These are phyloP conservation scores for Ctenochaetus hawaiiensis DNA, from an alignment of 2,797 vertebrate genomes.

Conservation along the genomic window DNA sequence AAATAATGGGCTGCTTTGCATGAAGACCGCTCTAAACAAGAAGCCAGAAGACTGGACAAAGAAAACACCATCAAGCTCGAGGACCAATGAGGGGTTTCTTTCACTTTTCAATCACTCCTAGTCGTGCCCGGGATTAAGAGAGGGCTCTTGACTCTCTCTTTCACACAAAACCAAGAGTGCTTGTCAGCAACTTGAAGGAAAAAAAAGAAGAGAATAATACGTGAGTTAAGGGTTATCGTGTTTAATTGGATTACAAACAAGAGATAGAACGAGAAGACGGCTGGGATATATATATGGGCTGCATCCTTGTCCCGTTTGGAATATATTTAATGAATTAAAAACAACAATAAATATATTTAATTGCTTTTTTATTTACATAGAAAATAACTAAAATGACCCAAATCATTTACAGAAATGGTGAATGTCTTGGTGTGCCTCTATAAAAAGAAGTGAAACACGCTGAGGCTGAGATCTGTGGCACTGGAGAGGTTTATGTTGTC, in stretches of 20 bases:
- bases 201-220: constrained; percentile 79
- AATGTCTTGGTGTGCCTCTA: background rate
- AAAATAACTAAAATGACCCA: background rate
- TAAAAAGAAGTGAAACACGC: constrained; percentile 15
- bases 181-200: constrained; percentile 80
- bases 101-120: constrained; percentile 78
- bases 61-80: constrained; percentile 68
- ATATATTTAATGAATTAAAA: constrained; percentile 2
- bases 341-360: background rate
- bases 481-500: constrained; percentile 36
- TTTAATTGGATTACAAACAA: constrained; percentile 87
- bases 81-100: constrained; percentile 79
- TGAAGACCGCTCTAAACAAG: constrained; percentile 57
- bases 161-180: constrained; percentile 81
- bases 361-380: background rate
- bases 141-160: constrained; percentile 82
- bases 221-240: constrained; percentile 80
- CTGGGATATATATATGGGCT: background rate
- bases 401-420: background rate
- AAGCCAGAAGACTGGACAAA: constrained; percentile 64
- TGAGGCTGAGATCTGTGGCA: constrained; percentile 32
- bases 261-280: constrained; percentile 45
- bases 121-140: constrained; percentile 78
- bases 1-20: constrained; percentile 48
- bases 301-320: background rate